Evolutionary conservation across 2,888 invertebrate species (phyloP).

Genomic region (Protonemura montana): DNA sequence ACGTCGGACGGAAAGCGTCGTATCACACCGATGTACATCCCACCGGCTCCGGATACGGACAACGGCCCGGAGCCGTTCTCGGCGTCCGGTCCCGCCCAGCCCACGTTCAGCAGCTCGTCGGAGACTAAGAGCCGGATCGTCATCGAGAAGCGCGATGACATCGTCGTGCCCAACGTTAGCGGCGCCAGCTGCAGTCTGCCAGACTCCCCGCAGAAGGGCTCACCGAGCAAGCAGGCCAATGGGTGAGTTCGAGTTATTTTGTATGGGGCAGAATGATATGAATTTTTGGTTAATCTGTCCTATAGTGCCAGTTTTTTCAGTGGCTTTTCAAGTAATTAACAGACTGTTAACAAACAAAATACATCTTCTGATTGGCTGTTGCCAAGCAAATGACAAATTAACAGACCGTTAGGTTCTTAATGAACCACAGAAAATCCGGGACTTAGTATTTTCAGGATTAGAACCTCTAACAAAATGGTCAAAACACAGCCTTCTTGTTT

Average conservation of each 20-base stretch:
- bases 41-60: slow-evolving; percentile 69
- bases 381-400: no score
- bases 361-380: no score
- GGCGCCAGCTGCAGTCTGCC: slow-evolving; percentile 52
- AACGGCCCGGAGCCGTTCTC: slow-evolving; percentile 33
- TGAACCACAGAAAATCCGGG: no score
- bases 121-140: slow-evolving; percentile 82
- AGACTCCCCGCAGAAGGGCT: slow-evolving; percentile 50
- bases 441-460: no score
- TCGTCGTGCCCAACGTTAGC: slow-evolving; percentile 64
- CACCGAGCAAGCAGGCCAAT: slow-evolving; percentile 41
- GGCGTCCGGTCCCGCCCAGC: slow-evolving; percentile 42
- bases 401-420: no score
- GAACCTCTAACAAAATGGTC: no score
- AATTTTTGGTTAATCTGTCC: no score
- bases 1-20: slow-evolving; percentile 93
- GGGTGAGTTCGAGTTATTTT: not conserved
- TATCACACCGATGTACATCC: slow-evolving; percentile 96
- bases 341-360: no score
- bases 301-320: no score
- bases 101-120: slow-evolving; percentile 77
- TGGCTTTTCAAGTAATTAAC: no score
- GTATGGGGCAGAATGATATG: no score
- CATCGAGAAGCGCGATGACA: slow-evolving; percentile 77
- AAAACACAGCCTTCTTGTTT: no score